Evolutionary conservation across 2,888 invertebrate genomes (phyloP), one percentile per base, ranked within the genome.

Genomic region (Steromphala cineraria): DNA sequence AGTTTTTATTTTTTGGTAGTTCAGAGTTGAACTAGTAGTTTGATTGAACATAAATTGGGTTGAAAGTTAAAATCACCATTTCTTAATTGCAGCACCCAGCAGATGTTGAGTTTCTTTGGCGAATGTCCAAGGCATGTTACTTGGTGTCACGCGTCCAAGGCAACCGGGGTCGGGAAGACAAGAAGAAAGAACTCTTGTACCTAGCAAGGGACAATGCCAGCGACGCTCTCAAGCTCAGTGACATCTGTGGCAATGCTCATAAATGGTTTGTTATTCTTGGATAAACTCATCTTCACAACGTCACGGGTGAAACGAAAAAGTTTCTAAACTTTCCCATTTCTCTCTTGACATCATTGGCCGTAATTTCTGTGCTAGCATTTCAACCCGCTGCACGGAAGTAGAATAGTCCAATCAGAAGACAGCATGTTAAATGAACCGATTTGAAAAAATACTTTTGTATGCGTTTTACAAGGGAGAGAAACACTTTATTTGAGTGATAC

Each of bases 201-300:
- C 86, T 89, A 82, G 95, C 96, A 74, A 94, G 95, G 74, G 94
- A 94, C 53, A 94, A 94, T 83, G 96, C 96, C 78, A 93, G 94
- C 78, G 91, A 92, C 82, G 95, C 96, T 24, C 90, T 96, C 31
- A 90, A 94, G 74, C 82, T 95, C 3, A 93, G 95, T 82, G 92
- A 94, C 0, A 90, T 93, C 24, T 94, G 94, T 87, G 94, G 95
- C 0, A 95, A 96, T 88, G 94, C 95, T 19, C 96, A 96, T 92
- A 96, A 96, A 93, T 96, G 96, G 96, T 94, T 87, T 55, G 77
- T 28, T 31, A 46, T 1, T 46, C 46, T 10, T 8, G 46, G 7
- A 1, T 10, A 10, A 8, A 46, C 10, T 46, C 2, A 10, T 46
- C 1, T 46, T 46, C 1, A 46, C 7, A 46, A n/a, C n/a, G n/a